phyloP scores from a whole-genome alignment of 2,113 vertebrate species.

The Rostratula benghalensis region DNA sequence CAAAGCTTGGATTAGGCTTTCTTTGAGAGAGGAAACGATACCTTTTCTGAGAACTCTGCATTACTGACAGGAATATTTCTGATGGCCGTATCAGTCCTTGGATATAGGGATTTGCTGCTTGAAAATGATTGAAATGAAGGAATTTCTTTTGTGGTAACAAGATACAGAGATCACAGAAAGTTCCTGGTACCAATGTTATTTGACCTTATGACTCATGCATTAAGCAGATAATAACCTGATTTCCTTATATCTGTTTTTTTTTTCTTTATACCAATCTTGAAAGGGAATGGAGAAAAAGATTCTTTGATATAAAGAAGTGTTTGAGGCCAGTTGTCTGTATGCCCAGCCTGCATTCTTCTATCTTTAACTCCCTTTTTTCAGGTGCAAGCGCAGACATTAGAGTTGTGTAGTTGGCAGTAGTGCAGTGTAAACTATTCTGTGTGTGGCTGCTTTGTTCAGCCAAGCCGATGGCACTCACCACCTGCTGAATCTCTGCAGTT shows the following conservation, averaged over 20 bases:
- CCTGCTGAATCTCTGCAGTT: neutral
- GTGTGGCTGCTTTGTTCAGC: neutral
- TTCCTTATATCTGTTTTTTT: neutral
- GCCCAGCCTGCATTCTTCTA: neutral
- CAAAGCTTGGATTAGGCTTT: conserved; percentile 49
- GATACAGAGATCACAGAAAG: neutral
- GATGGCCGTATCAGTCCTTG: neutral
- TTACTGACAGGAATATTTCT: neutral
- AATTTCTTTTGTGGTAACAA: neutral
- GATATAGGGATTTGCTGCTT: neutral
- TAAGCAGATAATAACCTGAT: neutral
- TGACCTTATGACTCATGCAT: neutral
- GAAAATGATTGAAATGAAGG: neutral
- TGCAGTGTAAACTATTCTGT: neutral
- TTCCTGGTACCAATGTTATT: neutral
- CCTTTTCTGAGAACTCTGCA: conserved; percentile 20
- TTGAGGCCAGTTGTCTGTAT: neutral
- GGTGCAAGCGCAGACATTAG: neutral
- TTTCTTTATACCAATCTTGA: neutral
- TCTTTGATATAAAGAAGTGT: neutral
- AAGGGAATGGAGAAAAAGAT: neutral
- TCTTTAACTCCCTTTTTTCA: neutral
- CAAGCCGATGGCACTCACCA: neutral
- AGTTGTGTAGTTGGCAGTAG: neutral
- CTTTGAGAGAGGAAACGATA: conserved; percentile 46